Evolutionary conservation across 2,113 vertebrate genomes (phyloP).

Genomic region (Carlito syrichta): DNA sequence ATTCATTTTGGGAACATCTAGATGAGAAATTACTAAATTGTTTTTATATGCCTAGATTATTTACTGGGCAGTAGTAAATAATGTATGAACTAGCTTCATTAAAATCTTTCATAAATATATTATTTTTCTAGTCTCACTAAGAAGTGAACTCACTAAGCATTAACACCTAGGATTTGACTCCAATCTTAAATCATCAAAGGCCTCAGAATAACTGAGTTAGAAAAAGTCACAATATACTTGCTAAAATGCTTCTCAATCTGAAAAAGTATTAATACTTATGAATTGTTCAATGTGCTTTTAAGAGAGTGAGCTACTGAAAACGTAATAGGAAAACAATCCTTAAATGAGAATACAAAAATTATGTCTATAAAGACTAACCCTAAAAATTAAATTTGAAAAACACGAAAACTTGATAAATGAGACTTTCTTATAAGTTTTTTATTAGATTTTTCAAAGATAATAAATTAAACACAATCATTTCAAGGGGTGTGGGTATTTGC

Average conservation of each 20-base stretch:
- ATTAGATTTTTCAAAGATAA: constrained; percentile 53
- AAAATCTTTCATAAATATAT: neutral
- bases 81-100: neutral
- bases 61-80: neutral
- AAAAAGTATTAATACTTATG: constrained; percentile 39
- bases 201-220: neutral
- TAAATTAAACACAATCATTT: constrained; percentile 56
- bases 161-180: neutral
- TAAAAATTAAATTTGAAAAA: constrained; percentile 59
- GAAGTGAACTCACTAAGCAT: too few species aligned
- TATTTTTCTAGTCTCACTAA: constrained; percentile 1
- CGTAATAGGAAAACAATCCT: constrained; percentile 51
- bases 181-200: constrained; percentile 10
- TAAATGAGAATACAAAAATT: constrained; percentile 50
- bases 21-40: neutral
- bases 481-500: constrained; percentile 53
- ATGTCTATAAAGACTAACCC: constrained; percentile 51
- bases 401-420: constrained; percentile 42
- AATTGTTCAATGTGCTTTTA: constrained; percentile 25
- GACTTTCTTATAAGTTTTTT: constrained; percentile 37
- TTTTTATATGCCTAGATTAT: neutral
- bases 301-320: constrained; percentile 40
- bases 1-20: neutral
- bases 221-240: neutral
- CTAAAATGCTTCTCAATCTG: constrained; percentile 25